Conservation (phyloP, 2,888 invertebrate species). For the Tenodera sinensis region DNA sequence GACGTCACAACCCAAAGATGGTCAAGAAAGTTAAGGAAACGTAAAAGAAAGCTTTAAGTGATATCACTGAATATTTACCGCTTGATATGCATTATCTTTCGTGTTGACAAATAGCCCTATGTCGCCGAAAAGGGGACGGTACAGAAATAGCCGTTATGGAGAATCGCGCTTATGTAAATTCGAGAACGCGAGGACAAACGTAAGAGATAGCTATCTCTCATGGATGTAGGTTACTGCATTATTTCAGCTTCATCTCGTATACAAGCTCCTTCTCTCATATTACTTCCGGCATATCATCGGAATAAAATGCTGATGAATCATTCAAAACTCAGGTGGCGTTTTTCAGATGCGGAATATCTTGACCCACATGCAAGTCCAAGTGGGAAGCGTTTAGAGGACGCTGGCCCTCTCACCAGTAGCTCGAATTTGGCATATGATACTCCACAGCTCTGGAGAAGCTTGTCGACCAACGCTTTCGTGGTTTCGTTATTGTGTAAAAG, state of each 20-base stretch:
- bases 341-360: constrained; percentile 1
- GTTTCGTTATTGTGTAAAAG: too few relatives aligned
- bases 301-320: not conserved
- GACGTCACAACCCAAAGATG: too few relatives aligned
- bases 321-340: constrained; percentile 1
- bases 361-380: not conserved
- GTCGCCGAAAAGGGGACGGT: not conserved
- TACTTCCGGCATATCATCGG: constrained; percentile 6
- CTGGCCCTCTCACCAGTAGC: not conserved
- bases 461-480: not conserved
- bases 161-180: not conserved
- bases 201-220: not conserved
- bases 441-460: not conserved
- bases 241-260: not conserved
- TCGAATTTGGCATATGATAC: not conserved
- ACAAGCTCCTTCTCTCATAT: not conserved
- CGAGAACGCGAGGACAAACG: not conserved
- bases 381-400: not conserved
- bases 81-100: too few relatives aligned
- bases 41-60: too few relatives aligned
- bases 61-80: too few relatives aligned
- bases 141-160: not conserved
- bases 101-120: not conserved
- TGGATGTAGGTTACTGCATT: not conserved
- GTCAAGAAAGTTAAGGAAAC: too few relatives aligned